Percentiles rank a stretch among this genome's conserved stretches.
Conservation (phyloP, 2,113 vertebrate species). For the Megalops atlanticus region DNA sequence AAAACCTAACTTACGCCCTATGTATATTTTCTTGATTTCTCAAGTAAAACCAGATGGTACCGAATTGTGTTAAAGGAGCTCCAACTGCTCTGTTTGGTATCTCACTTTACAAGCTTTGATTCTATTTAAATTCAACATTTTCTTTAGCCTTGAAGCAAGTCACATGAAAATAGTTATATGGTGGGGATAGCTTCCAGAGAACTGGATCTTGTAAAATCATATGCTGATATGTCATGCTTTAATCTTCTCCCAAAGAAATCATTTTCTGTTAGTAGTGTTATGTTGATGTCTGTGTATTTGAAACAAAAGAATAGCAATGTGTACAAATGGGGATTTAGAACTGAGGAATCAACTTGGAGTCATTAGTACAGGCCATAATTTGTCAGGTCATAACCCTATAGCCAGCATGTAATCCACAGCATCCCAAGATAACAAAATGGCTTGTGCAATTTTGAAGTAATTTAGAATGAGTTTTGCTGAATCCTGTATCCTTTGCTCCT, state of each 20-base stretch:
- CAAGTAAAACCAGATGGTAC: conserved; percentile 39
- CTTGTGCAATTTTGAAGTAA: no score
- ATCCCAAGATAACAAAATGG: background rate
- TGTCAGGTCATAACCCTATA: background rate
- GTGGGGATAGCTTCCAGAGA: conserved; percentile 14
- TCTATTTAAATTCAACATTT: background rate
- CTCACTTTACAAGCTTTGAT: conserved; percentile 30
- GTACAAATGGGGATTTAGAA: background rate
- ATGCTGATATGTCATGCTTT: conserved; percentile 2
- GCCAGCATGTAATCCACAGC: background rate
- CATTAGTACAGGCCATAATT: background rate
- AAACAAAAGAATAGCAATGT: background rate
- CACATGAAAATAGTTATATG: conserved; percentile 16
- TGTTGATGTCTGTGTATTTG: background rate
- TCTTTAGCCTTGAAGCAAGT: conserved; percentile 6
- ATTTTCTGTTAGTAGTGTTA: background rate
- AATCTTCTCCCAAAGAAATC: background rate
- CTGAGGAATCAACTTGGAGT: background rate
- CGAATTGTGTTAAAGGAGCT: conserved; percentile 13
- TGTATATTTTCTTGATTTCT: conserved; percentile 37
- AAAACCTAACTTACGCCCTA: conserved; percentile 27
- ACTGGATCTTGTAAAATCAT: background rate
- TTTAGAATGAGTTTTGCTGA: background rate
- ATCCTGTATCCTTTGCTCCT: background rate
- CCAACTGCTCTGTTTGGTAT: conserved; percentile 25